Percentiles rank a stretch among this genome's conserved stretches.
Evolutionary conservation across 2,888 invertebrate genomes (phyloP).

Genomic region (Choristoneura rosaceana): DNA sequence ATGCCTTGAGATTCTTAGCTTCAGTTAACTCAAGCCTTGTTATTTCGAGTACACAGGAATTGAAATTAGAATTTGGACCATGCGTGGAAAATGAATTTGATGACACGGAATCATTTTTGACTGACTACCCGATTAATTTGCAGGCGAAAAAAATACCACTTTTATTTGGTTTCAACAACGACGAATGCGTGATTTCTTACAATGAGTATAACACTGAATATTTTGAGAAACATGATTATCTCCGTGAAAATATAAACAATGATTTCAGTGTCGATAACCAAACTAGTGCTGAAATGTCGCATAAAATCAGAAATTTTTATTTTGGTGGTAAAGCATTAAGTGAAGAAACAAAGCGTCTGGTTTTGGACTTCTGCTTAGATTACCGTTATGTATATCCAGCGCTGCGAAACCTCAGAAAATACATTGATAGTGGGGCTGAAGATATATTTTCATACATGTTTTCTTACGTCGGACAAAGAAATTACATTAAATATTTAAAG

Average conservation of each 20-base stretch:
- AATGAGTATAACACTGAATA: background rate
- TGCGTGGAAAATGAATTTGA: slow-evolving; percentile 41
- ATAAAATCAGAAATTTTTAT: slow-evolving; percentile 50
- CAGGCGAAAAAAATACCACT: slow-evolving; percentile 22
- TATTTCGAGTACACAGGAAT: slow-evolving; percentile 16
- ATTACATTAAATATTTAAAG: slow-evolving; percentile 39
- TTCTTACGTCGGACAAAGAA: slow-evolving; percentile 54
- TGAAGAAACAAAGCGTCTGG: slow-evolving; percentile 35
- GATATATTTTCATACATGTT: slow-evolving; percentile 56
- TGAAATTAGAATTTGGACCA: slow-evolving; percentile 11
- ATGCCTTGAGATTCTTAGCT: slow-evolving; percentile 28
- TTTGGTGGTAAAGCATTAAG: slow-evolving; percentile 50
- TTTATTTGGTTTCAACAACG: slow-evolving; percentile 37
- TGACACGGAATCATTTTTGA: slow-evolving; percentile 47
- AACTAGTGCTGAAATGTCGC: slow-evolving; percentile 44
- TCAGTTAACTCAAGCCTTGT: slow-evolving; percentile 12
- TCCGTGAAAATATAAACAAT: slow-evolving; percentile 34
- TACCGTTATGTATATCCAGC: slow-evolving; percentile 52
- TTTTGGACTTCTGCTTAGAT: slow-evolving; percentile 54
- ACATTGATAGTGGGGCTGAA: slow-evolving; percentile 47
- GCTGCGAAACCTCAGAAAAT: slow-evolving; percentile 50
- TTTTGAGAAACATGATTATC: slow-evolving; percentile 12
- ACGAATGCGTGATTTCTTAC: slow-evolving; percentile 2
- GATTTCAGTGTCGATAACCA: slow-evolving; percentile 46
- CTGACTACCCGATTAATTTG: slow-evolving; percentile 24